Conservation (phyloP, 2,888 invertebrate genomes). For the Matsumyia berberina region DNA sequence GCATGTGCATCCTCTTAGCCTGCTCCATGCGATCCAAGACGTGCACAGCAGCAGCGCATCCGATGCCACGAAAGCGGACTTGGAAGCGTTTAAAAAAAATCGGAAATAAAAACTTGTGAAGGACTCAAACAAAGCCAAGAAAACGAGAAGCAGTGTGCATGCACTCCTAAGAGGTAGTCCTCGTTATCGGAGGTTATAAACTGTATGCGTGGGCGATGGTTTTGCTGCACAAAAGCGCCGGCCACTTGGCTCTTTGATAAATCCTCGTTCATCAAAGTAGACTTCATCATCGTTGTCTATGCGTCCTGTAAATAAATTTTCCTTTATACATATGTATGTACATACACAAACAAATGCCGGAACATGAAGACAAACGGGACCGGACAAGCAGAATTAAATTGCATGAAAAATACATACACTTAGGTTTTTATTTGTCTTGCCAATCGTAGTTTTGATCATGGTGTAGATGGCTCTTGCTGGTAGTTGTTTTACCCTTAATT, state of each 20-base stretch:
- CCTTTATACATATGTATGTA: conserved; percentile 39
- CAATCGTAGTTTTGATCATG: conserved; percentile 41
- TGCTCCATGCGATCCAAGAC: conserved; percentile 50
- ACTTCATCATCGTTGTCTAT: conserved; percentile 24
- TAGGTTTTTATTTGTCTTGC: conserved; percentile 50
- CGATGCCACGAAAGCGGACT: conserved; percentile 54
- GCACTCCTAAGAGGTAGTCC: conserved; percentile 39
- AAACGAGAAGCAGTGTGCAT: conserved; percentile 15
- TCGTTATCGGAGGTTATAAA: conserved; percentile 56
- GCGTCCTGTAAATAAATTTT: conserved; percentile 48
- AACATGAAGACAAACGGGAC: conserved; percentile 31
- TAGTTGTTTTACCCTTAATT: conserved; percentile 35
- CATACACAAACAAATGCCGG: conserved; percentile 39
- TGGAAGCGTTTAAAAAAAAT: conserved; percentile 62
- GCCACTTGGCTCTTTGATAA: conserved; percentile 62
- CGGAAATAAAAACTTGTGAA: conserved; percentile 68
- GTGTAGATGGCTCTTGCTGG: neutral
- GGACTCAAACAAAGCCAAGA: conserved; percentile 33
- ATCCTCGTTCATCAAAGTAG: conserved; percentile 62
- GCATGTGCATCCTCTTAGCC: conserved; percentile 63
- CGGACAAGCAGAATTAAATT: conserved; percentile 55
- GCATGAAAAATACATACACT: conserved; percentile 61
- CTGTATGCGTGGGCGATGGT: conserved; percentile 39
- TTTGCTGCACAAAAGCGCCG: conserved; percentile 30
- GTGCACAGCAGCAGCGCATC: conserved; percentile 32